Evolutionary conservation across 2,888 invertebrate genomes (phyloP), one percentile per base, ranked within the genome.

Genomic region (Mechanitis messenoides): DNA sequence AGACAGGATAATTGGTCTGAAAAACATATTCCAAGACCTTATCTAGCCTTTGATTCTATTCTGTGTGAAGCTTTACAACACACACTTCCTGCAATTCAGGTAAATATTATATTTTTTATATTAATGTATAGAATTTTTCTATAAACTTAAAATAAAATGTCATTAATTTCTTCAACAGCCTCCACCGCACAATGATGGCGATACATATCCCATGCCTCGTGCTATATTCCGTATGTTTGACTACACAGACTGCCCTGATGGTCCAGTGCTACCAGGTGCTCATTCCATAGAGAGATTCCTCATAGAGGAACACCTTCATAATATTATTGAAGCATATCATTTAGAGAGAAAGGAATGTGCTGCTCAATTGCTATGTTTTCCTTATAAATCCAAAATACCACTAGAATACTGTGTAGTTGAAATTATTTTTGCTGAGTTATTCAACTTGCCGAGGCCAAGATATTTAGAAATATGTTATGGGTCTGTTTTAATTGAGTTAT

Each of bases 361-460:
- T 0, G 95, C 96, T 0, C 95, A 97, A 74, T 87, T 99, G 33
- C 88, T 99, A 42, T 96, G 95, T 76, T 98, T 98, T 75, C 97
- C 97, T 0, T 96, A 97, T 77, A 97, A 97, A 85, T 92, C 94
- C 20, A 98, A 98, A 85, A 96, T 99, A 66, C 99, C 99, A 0
- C 84, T 99, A 60, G 98, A 99, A 80, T 99, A 99, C 83, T 98
- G 99, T 84, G 97, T 99, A 68, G 97, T 99, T 0, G 99, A 99
- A 91, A 96, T 98, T 1, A 95, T 99, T 73, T 98, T 99, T 86
- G 95, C 95, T 0, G 98, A 98, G 85, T 80, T 99, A 63, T 98
- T 99, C 74, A 94, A 96, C 76, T 92, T 99, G 83, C 99, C 99
- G 0, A 92, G 94, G 6, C 95, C 98, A 0, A 93, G 95, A 65